Evolutionary conservation across 2,888 invertebrate species (phyloP).

Genomic region (Galerucella pusilla): DNA sequence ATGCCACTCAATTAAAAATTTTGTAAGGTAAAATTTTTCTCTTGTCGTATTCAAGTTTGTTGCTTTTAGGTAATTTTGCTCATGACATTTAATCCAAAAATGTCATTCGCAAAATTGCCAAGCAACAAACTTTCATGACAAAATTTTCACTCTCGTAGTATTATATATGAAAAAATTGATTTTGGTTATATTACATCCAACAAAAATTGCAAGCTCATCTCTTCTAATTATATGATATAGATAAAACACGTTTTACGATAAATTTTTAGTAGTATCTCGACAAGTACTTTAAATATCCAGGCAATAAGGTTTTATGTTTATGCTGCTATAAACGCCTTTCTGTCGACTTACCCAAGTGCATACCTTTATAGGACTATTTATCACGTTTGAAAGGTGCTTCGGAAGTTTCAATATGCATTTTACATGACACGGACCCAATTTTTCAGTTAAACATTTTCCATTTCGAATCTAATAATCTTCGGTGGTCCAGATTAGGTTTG

Average conservation of each 20-base stretch:
- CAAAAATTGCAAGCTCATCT: not conserved
- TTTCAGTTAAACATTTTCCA: not conserved
- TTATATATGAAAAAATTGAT: no score
- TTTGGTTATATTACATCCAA: not conserved
- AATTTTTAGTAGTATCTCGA: constrained; percentile 3
- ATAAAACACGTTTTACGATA: constrained; percentile 3
- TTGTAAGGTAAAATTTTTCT: no score
- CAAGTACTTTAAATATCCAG: constrained; percentile 13
- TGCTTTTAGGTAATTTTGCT: no score
- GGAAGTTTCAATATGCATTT: not conserved
- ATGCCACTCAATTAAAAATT: no score
- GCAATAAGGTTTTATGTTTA: constrained; percentile 20
- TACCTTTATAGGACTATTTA: not conserved
- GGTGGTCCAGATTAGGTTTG: no score
- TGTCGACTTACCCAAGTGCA: constrained; percentile 4
- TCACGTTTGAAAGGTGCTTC: not conserved
- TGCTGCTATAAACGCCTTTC: constrained; percentile 8
- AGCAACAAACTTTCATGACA: no score
- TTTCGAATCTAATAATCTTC: no score
- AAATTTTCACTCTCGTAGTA: no score
- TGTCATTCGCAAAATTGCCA: no score
- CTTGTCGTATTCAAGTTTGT: no score
- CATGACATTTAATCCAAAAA: no score
- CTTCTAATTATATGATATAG: not conserved
- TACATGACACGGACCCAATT: not conserved